phyloP scores from a whole-genome alignment of 2,888 invertebrate species.

The Cataglyphis rosenhaueri region DNA sequence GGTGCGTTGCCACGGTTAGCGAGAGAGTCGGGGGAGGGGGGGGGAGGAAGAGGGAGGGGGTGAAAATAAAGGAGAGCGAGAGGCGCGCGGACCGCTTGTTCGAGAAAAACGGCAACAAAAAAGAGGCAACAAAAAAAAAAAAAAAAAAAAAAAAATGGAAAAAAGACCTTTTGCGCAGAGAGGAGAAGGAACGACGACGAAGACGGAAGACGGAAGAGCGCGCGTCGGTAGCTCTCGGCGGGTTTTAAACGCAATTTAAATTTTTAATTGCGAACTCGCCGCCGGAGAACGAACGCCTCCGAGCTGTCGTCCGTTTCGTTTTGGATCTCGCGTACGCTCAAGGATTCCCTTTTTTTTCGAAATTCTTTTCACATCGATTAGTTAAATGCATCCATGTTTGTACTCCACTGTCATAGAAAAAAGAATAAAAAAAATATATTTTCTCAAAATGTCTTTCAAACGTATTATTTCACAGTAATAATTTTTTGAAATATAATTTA shows the following conservation, averaged over 20 bases:
- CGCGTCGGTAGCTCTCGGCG: conserved; percentile 67
- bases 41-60: conserved; percentile 1
- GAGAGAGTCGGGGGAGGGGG: conserved; percentile 13
- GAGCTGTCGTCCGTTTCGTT: conserved; percentile 32
- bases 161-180: conserved; percentile 17
- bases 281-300: conserved; percentile 65
- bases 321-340: conserved; percentile 1
- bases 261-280: conserved; percentile 83
- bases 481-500: neutral
- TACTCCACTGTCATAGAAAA: neutral
- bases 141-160: conserved; percentile 6
- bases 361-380: neutral
- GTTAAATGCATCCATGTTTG: neutral
- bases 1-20: conserved; percentile 38
- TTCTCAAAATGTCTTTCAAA: neutral
- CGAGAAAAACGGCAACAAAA: conserved; percentile 69
- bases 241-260: conserved; percentile 82
- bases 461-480: neutral
- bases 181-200: conserved; percentile 38
- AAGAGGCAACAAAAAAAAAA: conserved; percentile 34
- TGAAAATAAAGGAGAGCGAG: conserved; percentile 68
- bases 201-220: conserved; percentile 59
- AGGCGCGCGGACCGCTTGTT: conserved; percentile 46
- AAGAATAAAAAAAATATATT: neutral
- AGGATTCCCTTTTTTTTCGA: neutral